phyloP scores from a whole-genome alignment of 2,888 invertebrate species.

The Sphecodes monilicornis region DNA sequence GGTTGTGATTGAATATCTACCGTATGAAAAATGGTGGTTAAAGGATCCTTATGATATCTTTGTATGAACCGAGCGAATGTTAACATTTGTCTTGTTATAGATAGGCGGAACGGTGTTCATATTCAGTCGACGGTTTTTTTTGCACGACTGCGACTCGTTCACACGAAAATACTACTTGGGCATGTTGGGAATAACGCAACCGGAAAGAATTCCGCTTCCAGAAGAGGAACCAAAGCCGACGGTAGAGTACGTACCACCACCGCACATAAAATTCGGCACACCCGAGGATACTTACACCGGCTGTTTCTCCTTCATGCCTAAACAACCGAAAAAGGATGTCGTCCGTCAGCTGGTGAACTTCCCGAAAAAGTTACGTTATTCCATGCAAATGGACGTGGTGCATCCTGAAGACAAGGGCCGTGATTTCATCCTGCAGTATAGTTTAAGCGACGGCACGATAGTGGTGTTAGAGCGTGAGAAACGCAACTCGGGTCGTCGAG shows the following conservation, averaged over 20 bases:
- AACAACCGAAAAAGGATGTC: slow-evolving; percentile 90
- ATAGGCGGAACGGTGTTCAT: slow-evolving; percentile 90
- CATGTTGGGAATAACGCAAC: slow-evolving; percentile 86
- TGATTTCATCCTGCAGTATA: slow-evolving; percentile 91
- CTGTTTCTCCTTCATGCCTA: slow-evolving; percentile 89
- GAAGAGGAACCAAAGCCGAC: slow-evolving; percentile 12
- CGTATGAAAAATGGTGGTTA: background rate
- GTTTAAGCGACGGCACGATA: slow-evolving; percentile 91
- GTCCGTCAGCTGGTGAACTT: slow-evolving; percentile 90
- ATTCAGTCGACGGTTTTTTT: slow-evolving; percentile 89
- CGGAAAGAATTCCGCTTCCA: slow-evolving; percentile 75
- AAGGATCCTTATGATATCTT: background rate
- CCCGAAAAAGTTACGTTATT: slow-evolving; percentile 88
- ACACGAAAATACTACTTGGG: slow-evolving; percentile 91
- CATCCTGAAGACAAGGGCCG: slow-evolving; percentile 92
- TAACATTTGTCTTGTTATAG: slow-evolving; percentile 72
- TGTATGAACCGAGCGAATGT: background rate
- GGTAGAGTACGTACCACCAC: slow-evolving; percentile 82
- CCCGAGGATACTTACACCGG: slow-evolving; percentile 92
- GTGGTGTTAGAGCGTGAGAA: slow-evolving; percentile 90
- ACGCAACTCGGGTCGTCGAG: slow-evolving; percentile 89
- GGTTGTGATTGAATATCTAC: too few relatives aligned
- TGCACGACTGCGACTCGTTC: slow-evolving; percentile 92
- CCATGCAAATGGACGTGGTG: slow-evolving; percentile 91
- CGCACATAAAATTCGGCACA: slow-evolving; percentile 91